These are phyloP conservation scores for Lagria hirta DNA, from an alignment of 2,888 invertebrate species.

Conservation along the genomic window DNA sequence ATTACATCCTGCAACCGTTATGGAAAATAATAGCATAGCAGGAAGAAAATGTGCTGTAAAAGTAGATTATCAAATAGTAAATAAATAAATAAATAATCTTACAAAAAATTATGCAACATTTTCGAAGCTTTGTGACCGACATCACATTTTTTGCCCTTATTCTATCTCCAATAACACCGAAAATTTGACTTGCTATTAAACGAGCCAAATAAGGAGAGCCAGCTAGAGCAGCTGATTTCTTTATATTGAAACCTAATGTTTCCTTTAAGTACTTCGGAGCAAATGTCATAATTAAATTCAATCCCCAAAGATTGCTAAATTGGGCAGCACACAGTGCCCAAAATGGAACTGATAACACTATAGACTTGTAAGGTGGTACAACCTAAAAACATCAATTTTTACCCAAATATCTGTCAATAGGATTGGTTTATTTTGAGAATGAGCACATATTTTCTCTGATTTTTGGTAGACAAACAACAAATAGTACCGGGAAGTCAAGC, in stretches of 20 bases:
- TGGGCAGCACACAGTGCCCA: constrained; percentile 35
- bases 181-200: constrained; percentile 35
- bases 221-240: constrained; percentile 38
- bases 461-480: too few species aligned
- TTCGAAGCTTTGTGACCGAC: constrained; percentile 34
- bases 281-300: constrained; percentile 33
- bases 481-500: too few species aligned
- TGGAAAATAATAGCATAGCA: constrained; percentile 52
- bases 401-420: too few species aligned
- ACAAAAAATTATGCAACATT: constrained; percentile 41
- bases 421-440: too few species aligned
- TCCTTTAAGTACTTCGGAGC: constrained; percentile 38
- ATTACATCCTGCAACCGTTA: constrained; percentile 34
- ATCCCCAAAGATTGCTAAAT: constrained; percentile 39
- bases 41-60: constrained; percentile 60
- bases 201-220: constrained; percentile 40
- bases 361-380: constrained; percentile 34
- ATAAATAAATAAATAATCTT: constrained; percentile 28
- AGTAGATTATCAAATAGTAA: constrained; percentile 7
- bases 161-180: constrained; percentile 38
- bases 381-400: constrained; percentile 4
- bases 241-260: constrained; percentile 37
- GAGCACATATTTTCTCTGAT: too few species aligned
- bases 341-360: constrained; percentile 34
- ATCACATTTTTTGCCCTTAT: constrained; percentile 32